A percentile compares a stretch with the other conserved stretches of the same genome.
These are phyloP conservation scores for Aphaenogaster rudis DNA, from an alignment of 1,140 invertebrate species.

Conservation along the genomic window DNA sequence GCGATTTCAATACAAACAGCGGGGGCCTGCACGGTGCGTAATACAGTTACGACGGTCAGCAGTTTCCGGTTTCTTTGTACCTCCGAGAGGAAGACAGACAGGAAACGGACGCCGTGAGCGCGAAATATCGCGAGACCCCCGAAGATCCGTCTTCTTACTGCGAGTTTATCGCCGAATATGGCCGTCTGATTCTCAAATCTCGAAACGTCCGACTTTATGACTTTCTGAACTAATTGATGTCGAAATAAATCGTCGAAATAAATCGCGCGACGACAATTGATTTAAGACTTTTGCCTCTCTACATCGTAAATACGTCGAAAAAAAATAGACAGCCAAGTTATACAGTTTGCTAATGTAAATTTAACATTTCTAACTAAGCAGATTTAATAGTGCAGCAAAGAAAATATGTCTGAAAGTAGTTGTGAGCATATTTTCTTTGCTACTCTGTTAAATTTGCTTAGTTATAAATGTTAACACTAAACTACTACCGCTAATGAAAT, in stretches of 20 bases:
- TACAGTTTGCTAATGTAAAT: too few relatives aligned
- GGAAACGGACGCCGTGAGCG: slow-evolving; percentile 28
- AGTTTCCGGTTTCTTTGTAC: slow-evolving; percentile 73
- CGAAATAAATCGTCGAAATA: neutral
- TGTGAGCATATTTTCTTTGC: too few relatives aligned
- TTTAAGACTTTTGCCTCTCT: neutral
- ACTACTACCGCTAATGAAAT: too few relatives aligned
- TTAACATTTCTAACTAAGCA: too few relatives aligned
- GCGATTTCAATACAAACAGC: slow-evolving; percentile 72
- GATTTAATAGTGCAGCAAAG: too few relatives aligned
- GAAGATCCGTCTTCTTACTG: neutral
- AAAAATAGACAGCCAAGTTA: too few relatives aligned
- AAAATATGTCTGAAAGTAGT: too few relatives aligned
- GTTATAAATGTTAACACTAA: too few relatives aligned
- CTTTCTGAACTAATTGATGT: neutral
- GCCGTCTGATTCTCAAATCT: neutral
- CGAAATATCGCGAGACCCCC: neutral
- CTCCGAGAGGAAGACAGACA: slow-evolving; percentile 25
- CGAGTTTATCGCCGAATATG: slow-evolving; percentile 2
- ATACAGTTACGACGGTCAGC: slow-evolving; percentile 72
- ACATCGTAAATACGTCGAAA: neutral
- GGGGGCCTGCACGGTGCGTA: slow-evolving; percentile 43
- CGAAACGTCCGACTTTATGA: neutral
- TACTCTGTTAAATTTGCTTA: too few relatives aligned
- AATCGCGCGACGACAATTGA: neutral